These are phyloP conservation scores for Scotopteryx bipunctaria DNA, from an alignment of 2,888 invertebrate species.

Conservation along the genomic window DNA sequence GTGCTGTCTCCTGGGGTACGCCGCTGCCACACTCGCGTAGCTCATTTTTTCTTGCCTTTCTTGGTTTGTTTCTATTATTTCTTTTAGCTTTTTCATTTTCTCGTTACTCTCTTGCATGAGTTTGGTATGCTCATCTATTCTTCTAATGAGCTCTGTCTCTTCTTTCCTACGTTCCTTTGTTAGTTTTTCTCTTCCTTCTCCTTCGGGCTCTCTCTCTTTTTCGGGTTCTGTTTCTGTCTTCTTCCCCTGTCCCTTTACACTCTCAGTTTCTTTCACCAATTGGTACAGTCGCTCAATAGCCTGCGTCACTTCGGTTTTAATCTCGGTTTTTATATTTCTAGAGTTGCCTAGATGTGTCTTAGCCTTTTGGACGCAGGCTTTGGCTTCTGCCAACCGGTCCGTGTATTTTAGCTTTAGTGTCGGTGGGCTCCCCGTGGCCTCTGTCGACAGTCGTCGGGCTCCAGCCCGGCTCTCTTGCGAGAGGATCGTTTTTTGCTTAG, in stretches of 20 bases:
- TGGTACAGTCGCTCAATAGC: neutral
- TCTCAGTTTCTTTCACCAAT: neutral
- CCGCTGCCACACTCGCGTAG: neutral
- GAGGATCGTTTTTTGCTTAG: neutral
- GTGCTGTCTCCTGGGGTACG: neutral
- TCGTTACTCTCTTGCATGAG: neutral
- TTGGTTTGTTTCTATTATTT: neutral
- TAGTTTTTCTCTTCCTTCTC: too few species aligned
- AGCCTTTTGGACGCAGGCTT: neutral
- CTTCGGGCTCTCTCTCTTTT: neutral
- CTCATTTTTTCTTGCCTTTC: neutral
- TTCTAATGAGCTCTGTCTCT: neutral
- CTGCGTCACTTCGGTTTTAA: neutral
- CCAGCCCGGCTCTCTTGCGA: neutral
- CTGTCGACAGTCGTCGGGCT: neutral
- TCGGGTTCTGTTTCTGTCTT: too few species aligned
- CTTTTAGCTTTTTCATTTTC: neutral
- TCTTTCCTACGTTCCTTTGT: neutral
- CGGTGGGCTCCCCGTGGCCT: neutral
- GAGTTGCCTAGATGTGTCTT: neutral
- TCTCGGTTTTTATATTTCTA: neutral
- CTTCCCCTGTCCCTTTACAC: neutral
- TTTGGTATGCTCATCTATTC: neutral
- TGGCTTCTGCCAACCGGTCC: neutral
- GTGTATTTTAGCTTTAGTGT: neutral